phyloP scores from a whole-genome alignment of 2,888 invertebrate genomes.

The Lepas anatifera region DNA sequence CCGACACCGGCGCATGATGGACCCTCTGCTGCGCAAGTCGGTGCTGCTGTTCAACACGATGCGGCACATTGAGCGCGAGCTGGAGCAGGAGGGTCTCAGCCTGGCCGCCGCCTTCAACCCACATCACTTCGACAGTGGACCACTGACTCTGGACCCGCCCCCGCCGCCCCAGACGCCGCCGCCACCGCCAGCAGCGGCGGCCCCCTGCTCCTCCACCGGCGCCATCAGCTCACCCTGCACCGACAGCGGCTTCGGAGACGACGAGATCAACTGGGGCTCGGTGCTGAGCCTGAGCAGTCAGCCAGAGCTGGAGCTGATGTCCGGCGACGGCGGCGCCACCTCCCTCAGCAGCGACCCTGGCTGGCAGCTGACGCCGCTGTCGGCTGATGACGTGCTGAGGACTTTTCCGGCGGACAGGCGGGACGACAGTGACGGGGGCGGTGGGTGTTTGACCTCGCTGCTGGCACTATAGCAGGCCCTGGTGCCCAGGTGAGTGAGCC shows the following conservation, averaged over 20 bases:
- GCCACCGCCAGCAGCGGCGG: constrained; percentile 34
- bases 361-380: constrained; percentile 6
- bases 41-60: constrained; percentile 88
- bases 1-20: constrained; percentile 72
- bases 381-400: neutral
- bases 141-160: constrained; percentile 6
- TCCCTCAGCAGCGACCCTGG: neutral
- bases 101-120: constrained; percentile 25
- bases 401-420: neutral
- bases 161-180: constrained; percentile 30
- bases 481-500: too few species aligned
- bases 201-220: constrained; percentile 30
- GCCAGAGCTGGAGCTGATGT: constrained; percentile 54
- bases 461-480: neutral
- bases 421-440: neutral
- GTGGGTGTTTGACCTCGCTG: neutral
- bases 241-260: constrained; percentile 34
- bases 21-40: constrained; percentile 75
- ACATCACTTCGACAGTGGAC: constrained; percentile 19
- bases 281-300: constrained; percentile 75
- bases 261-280: constrained; percentile 80
- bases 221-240: constrained; percentile 26
- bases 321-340: neutral
- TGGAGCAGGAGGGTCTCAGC: constrained; percentile 48
- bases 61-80: constrained; percentile 75